These are phyloP conservation scores for Leucophenga montana DNA, from an alignment of 2,888 invertebrate species.

Conservation along the genomic window DNA sequence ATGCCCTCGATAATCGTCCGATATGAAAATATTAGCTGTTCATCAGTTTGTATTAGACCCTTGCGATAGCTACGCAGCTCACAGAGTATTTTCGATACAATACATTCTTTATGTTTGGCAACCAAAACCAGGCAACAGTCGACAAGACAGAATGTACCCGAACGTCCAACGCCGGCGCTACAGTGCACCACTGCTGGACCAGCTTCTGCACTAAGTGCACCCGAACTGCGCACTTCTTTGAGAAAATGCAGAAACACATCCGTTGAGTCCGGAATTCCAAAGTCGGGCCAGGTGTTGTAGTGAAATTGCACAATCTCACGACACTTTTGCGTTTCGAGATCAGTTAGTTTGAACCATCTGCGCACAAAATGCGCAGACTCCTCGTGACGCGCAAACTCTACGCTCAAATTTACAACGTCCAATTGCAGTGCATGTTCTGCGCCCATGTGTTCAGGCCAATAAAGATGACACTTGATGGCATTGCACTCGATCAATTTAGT, in stretches of 20 bases:
- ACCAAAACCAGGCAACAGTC: slow-evolving; percentile 93
- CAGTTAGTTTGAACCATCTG: slow-evolving; percentile 82
- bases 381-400: slow-evolving; percentile 84
- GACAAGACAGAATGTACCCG: slow-evolving; percentile 96
- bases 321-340: slow-evolving; percentile 80
- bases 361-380: slow-evolving; percentile 86
- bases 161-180: slow-evolving; percentile 97
- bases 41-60: slow-evolving; percentile 96
- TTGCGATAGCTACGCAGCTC: slow-evolving; percentile 91
- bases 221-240: slow-evolving; percentile 83
- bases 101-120: slow-evolving; percentile 84
- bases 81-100: slow-evolving; percentile 85
- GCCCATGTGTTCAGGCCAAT: slow-evolving; percentile 87
- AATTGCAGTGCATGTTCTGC: slow-evolving; percentile 79
- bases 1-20: slow-evolving; percentile 93
- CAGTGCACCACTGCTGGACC: slow-evolving; percentile 96
- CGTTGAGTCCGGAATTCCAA: slow-evolving; percentile 93
- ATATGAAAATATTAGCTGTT: slow-evolving; percentile 95
- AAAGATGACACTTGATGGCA: slow-evolving; percentile 94
- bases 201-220: slow-evolving; percentile 82
- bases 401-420: slow-evolving; percentile 83
- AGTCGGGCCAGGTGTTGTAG: slow-evolving; percentile 97
- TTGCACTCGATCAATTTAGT: slow-evolving; percentile 95
- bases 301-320: slow-evolving; percentile 92
- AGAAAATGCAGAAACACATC: slow-evolving; percentile 88